These are phyloP conservation scores for Eulithis testata DNA, from an alignment of 2,888 invertebrate species.

Conservation along the genomic window DNA sequence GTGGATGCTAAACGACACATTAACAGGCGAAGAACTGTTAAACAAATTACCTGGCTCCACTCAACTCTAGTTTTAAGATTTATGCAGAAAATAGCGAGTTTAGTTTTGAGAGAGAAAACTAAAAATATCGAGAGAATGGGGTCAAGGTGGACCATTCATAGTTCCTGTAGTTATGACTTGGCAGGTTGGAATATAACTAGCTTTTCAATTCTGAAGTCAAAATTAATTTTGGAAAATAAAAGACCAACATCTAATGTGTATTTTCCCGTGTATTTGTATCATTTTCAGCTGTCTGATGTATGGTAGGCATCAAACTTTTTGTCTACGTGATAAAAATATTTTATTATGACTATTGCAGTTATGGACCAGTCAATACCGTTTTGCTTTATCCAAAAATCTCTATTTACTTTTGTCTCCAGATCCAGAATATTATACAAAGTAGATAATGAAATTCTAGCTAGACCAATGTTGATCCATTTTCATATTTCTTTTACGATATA, in stretches of 20 bases:
- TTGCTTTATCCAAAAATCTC: neutral
- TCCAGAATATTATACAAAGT: neutral
- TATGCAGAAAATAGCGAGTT: neutral
- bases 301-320: neutral
- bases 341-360: neutral
- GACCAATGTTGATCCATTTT: constrained; percentile 20
- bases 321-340: no score
- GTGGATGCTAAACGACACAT: constrained; percentile 58
- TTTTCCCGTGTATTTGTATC: constrained; percentile 5
- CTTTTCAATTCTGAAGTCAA: neutral
- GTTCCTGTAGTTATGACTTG: neutral
- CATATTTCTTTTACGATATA: constrained; percentile 35
- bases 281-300: constrained; percentile 4
- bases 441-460: constrained; percentile 43
- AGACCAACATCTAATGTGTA: neutral
- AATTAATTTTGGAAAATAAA: neutral
- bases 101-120: neutral
- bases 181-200: neutral
- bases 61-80: neutral
- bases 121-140: neutral
- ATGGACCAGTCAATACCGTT: neutral
- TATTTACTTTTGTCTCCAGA: neutral
- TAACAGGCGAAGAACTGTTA: constrained; percentile 42
- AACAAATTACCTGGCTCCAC: constrained; percentile 17
- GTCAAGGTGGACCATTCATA: constrained; percentile 2